Evolutionary conservation across 2,797 vertebrate genomes (phyloP).

Genomic region (Sebastes alutus): DNA sequence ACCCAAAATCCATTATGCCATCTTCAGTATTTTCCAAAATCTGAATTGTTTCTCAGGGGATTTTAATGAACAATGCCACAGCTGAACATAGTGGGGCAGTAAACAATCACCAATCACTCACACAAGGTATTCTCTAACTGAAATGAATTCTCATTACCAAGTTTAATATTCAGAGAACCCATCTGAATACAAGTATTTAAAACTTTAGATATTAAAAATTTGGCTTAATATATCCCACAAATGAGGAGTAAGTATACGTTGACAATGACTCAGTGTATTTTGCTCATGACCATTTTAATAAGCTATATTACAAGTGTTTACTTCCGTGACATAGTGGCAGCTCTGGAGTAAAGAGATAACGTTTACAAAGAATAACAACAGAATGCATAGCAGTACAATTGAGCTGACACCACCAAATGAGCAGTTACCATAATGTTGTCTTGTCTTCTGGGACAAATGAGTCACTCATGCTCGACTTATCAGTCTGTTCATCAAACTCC

Average conservation of each 20-base stretch:
- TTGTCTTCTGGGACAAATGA: slow-evolving; percentile 67
- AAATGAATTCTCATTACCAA: slow-evolving; percentile 32
- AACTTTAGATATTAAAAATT: slow-evolving; percentile 44
- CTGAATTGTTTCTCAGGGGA: slow-evolving; percentile 50
- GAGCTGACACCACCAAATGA: slow-evolving; percentile 54
- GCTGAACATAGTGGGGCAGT: slow-evolving; percentile 14
- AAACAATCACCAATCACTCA: slow-evolving; percentile 33
- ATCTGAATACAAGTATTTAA: slow-evolving; percentile 20
- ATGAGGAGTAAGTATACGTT: slow-evolving; percentile 52
- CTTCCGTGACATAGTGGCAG: slow-evolving; percentile 31
- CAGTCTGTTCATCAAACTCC: slow-evolving; percentile 65
- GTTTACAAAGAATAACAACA: slow-evolving; percentile 56
- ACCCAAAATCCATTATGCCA: slow-evolving; percentile 28
- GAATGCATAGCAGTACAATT: slow-evolving; percentile 51
- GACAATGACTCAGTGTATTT: slow-evolving; percentile 46
- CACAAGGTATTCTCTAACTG: neutral
- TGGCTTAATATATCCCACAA: slow-evolving; percentile 38
- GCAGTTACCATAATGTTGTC: slow-evolving; percentile 48
- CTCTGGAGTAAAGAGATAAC: slow-evolving; percentile 71
- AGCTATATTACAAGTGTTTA: slow-evolving; percentile 56
- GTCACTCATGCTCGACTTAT: slow-evolving; percentile 61
- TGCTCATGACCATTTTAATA: slow-evolving; percentile 48
- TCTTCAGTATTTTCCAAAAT: slow-evolving; percentile 32
- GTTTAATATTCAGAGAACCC: slow-evolving; percentile 35
- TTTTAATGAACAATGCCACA: slow-evolving; percentile 53